Conservation (phyloP, 2,113 vertebrate genomes). For the Lonchura striata region DNA sequence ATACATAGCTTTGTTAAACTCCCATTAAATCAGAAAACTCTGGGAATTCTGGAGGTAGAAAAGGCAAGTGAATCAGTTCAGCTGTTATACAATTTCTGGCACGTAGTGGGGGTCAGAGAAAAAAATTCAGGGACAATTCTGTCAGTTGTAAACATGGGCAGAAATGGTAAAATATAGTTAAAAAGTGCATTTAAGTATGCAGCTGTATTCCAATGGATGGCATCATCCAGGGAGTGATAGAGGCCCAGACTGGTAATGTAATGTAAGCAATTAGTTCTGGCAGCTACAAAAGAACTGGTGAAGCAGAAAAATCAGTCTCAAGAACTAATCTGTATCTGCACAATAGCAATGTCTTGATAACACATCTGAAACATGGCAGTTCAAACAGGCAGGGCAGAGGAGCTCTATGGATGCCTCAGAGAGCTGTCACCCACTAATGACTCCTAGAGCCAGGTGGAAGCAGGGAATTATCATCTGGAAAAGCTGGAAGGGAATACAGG, state of each 20-base stretch:
- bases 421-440: constrained; percentile 57
- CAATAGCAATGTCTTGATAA: constrained; percentile 61
- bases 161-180: constrained; percentile 22
- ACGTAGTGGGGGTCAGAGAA: background rate
- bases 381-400: constrained; percentile 50
- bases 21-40: background rate
- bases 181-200: constrained; percentile 32
- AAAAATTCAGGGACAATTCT: background rate
- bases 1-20: background rate
- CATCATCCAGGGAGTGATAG: constrained; percentile 50
- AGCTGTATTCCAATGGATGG: constrained; percentile 49
- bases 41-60: background rate
- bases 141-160: background rate
- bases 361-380: constrained; percentile 44
- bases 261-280: constrained; percentile 68
- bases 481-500: background rate
- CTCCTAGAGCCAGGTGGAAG: constrained; percentile 34
- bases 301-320: constrained; percentile 64
- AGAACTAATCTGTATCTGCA: constrained; percentile 59
- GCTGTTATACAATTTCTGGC: background rate
- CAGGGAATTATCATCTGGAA: constrained; percentile 22
- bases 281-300: constrained; percentile 60
- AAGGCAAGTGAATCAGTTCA: background rate
- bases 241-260: constrained; percentile 44
- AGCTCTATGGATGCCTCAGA: constrained; percentile 36